Evolutionary conservation across 2,113 vertebrate genomes (phyloP).

Genomic region (Mionectes macconnelli): DNA sequence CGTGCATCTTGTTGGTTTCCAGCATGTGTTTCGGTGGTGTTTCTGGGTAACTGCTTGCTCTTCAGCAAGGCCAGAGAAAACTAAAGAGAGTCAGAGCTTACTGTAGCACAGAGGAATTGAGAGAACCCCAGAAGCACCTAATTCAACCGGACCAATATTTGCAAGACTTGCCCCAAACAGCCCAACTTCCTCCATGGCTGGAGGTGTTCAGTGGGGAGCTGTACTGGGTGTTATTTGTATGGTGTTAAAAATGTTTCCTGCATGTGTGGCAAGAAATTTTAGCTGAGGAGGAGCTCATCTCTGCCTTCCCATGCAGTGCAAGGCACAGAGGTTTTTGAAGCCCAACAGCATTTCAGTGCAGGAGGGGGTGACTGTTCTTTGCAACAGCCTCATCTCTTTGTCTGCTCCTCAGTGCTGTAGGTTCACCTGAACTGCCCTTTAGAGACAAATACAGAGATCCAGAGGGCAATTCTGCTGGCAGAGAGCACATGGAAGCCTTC

Average conservation of each 20-base stretch:
- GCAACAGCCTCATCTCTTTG: not conserved
- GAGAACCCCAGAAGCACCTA: not conserved
- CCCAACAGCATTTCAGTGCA: not conserved
- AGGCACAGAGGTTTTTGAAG: not conserved
- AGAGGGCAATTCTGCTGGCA: not conserved
- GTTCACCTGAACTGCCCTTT: not conserved
- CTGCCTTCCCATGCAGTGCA: not conserved
- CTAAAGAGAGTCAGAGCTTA: not conserved
- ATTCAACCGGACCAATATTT: not conserved
- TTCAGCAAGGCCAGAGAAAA: not conserved
- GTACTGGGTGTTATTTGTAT: not conserved
- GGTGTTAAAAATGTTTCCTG: not conserved
- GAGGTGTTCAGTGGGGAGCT: not conserved
- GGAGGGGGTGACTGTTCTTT: not conserved
- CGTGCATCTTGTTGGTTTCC: not conserved
- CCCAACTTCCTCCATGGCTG: not conserved
- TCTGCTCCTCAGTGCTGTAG: not conserved
- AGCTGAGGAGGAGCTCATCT: not conserved
- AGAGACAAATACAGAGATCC: not conserved
- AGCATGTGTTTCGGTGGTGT: accelerated
- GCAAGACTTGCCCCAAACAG: not conserved
- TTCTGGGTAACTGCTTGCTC: not conserved
- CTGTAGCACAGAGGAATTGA: not conserved
- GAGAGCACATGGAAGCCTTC: not conserved
- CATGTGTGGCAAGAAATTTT: not conserved